These are phyloP conservation scores for Halictus quadricinctus DNA, from an alignment of 2,888 invertebrate genomes.

Conservation along the genomic window DNA sequence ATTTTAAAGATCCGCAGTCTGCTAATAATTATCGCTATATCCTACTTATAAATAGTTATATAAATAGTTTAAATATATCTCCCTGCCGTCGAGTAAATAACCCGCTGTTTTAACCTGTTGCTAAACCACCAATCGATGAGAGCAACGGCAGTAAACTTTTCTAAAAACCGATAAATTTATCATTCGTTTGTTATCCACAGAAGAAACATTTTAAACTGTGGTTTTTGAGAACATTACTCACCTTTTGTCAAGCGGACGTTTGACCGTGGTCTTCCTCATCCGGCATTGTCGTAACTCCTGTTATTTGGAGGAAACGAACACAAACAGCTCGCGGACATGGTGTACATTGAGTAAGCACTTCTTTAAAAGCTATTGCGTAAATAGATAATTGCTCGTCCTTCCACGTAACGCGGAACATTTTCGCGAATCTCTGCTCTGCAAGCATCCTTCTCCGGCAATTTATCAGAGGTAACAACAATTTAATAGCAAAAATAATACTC, in stretches of 20 bases:
- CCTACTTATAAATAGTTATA: no score
- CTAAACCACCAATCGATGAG: slow-evolving; percentile 30
- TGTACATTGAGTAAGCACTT: not conserved
- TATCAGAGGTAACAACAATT: no score
- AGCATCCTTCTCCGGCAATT: not conserved
- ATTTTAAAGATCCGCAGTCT: no score
- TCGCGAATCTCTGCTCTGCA: not conserved
- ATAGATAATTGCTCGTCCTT: not conserved
- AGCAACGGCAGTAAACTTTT: not conserved
- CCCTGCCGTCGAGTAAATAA: not conserved
- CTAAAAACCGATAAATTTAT: not conserved
- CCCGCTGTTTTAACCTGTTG: slow-evolving; percentile 46
- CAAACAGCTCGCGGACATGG: not conserved
- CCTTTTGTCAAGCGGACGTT: not conserved
- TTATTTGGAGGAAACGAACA: not conserved
- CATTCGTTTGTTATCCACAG: not conserved
- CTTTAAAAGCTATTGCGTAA: not conserved
- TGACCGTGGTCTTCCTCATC: not conserved
- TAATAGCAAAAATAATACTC: no score
- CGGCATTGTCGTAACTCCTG: not conserved
- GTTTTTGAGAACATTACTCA: not conserved
- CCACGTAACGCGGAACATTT: not conserved
- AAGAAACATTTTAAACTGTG: not conserved
- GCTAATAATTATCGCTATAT: no score
- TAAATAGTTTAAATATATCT: not conserved